Percentiles rank a stretch among this genome's conserved stretches.
phyloP scores from a whole-genome alignment of 2,113 vertebrate genomes.

The Gyps fulvus region DNA sequence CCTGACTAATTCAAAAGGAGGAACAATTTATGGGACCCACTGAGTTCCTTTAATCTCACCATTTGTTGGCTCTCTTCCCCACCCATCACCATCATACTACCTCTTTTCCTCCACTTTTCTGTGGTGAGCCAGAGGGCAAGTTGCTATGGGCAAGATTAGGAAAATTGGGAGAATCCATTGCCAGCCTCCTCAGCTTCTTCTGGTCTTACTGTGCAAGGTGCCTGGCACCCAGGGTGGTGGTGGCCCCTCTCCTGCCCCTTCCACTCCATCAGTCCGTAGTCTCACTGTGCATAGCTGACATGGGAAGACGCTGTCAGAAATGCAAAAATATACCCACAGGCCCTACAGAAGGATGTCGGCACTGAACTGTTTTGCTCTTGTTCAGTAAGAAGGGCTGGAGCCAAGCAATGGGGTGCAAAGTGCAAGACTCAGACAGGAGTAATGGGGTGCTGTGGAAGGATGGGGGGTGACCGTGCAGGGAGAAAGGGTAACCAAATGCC shows the following conservation, averaged over 20 bases:
- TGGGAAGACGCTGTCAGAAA: background rate
- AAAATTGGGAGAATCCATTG: background rate
- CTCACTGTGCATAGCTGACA: background rate
- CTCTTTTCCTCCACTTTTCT: background rate
- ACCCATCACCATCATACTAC: background rate
- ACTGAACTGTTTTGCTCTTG: background rate
- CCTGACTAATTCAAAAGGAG: background rate
- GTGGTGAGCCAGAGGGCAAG: background rate
- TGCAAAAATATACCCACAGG: background rate
- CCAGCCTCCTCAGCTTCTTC: background rate
- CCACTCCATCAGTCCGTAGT: background rate
- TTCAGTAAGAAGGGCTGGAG: background rate
- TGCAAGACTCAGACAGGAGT: background rate
- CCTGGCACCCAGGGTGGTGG: fast-evolving
- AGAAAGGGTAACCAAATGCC: background rate
- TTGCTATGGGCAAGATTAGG: background rate
- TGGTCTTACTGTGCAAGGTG: background rate
- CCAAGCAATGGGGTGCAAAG: background rate
- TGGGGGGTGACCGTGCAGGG: fast-evolving
- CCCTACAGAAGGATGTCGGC: background rate
- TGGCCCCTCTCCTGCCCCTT: background rate
- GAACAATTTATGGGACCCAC: background rate
- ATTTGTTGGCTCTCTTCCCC: background rate
- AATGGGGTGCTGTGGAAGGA: background rate
- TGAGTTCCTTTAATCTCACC: background rate